These are phyloP conservation scores for Caerostris darwini DNA, from an alignment of 1,140 invertebrate genomes.

Conservation along the genomic window DNA sequence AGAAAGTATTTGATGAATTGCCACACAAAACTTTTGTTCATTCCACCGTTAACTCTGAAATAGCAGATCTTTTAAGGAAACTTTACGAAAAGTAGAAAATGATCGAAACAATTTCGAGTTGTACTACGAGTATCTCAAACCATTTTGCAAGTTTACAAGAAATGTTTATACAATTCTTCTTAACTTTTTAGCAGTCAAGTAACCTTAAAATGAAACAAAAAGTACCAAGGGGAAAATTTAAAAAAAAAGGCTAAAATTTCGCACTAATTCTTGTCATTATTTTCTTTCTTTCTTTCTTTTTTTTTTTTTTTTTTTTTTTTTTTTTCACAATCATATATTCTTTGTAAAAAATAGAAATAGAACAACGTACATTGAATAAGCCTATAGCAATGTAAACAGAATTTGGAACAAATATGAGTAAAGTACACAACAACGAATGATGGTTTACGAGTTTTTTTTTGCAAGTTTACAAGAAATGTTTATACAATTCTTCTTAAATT, in stretches of 20 bases:
- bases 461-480: neutral
- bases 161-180: constrained; percentile 28
- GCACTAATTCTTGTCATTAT: no score
- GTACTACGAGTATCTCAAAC: neutral
- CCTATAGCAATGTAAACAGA: no score
- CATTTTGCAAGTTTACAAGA: neutral
- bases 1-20: constrained; percentile 51
- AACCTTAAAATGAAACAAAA: constrained; percentile 11
- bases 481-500: neutral
- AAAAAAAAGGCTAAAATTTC: no score
- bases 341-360: no score
- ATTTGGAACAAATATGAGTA: no score
- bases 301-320: no score
- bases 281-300: no score
- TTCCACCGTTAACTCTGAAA: constrained; percentile 53
- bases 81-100: constrained; percentile 16
- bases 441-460: neutral
- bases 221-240: neutral
- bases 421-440: no score
- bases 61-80: constrained; percentile 27
- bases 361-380: no score
- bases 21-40: constrained; percentile 15
- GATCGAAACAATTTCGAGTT: constrained; percentile 41
- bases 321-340: no score
- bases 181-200: neutral